A percentile compares a stretch with the other conserved stretches of the same genome.
These are phyloP conservation scores for Tonatia bakeri DNA, from an alignment of 2,113 vertebrate genomes.

Conservation along the genomic window DNA sequence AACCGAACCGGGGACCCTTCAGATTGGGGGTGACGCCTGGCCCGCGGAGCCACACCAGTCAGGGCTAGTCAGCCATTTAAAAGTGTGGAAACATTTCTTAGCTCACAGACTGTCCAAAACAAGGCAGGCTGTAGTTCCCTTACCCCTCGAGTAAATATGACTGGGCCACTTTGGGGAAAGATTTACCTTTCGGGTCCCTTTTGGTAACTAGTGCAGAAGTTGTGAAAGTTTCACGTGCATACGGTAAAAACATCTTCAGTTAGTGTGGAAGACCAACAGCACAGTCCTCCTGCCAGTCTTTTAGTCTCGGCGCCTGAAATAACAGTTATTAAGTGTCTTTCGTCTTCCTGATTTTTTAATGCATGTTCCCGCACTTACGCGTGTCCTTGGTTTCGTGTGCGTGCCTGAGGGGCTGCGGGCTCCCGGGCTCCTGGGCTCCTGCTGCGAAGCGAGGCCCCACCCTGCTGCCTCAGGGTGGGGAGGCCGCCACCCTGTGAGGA, in stretches of 20 bases:
- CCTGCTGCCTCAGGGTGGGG: no score
- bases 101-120: neutral
- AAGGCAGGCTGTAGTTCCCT: neutral
- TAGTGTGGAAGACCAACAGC: neutral
- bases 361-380: neutral
- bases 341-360: neutral
- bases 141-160: neutral
- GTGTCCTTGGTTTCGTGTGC: neutral
- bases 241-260: neutral
- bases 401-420: neutral
- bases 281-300: neutral
- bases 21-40: no score
- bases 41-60: no score
- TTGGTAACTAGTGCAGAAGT: neutral
- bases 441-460: neutral
- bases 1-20: no score
- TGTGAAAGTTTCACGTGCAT: neutral
- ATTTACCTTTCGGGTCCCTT: neutral
- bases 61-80: neutral
- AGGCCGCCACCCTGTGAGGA: fast-evolving
- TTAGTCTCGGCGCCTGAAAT: neutral
- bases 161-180: neutral
- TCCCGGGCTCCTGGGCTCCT: neutral
- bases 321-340: neutral
- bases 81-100: slow-evolving; percentile 6